Evolutionary conservation across 2,113 vertebrate genomes (phyloP).

Genomic region (Fulica atra): DNA sequence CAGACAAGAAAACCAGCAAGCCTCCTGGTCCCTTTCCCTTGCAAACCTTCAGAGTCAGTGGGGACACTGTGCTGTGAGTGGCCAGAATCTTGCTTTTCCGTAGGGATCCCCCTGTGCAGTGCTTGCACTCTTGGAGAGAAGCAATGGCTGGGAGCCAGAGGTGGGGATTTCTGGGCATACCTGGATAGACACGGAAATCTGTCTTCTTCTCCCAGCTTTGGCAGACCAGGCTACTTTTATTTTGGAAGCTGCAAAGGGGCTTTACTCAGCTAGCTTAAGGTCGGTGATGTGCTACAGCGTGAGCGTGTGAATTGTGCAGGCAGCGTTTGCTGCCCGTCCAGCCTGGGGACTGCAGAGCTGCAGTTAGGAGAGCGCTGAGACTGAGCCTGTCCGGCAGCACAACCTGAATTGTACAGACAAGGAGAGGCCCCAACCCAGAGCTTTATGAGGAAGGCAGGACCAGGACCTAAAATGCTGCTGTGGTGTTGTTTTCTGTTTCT

Average conservation of each 20-base stretch:
- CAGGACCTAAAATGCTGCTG: not conserved
- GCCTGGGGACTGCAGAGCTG: not conserved
- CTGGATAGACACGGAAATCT: not conserved
- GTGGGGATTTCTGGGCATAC: not conserved
- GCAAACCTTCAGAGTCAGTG: not conserved
- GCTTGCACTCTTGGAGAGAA: fast-evolving
- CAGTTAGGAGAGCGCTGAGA: not conserved
- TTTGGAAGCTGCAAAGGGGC: not conserved
- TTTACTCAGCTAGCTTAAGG: not conserved
- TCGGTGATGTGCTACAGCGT: not conserved
- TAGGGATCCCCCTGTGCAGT: fast-evolving
- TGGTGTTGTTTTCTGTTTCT: conserved; percentile 40
- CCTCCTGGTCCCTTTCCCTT: not conserved
- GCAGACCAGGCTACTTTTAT: not conserved
- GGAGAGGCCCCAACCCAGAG: not conserved
- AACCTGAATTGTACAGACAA: not conserved
- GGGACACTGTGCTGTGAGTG: not conserved
- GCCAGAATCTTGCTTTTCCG: not conserved
- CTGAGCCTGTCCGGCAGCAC: not conserved
- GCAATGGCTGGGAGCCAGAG: fast-evolving
- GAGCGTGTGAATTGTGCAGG: not conserved
- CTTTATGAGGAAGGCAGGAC: not conserved
- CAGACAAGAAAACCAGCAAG: not conserved
- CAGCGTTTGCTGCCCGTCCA: not conserved
- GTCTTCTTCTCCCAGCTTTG: not conserved